Base-by-base conservation (phyloP, 1,140 invertebrate genomes). In the Samia ricini region DNA sequence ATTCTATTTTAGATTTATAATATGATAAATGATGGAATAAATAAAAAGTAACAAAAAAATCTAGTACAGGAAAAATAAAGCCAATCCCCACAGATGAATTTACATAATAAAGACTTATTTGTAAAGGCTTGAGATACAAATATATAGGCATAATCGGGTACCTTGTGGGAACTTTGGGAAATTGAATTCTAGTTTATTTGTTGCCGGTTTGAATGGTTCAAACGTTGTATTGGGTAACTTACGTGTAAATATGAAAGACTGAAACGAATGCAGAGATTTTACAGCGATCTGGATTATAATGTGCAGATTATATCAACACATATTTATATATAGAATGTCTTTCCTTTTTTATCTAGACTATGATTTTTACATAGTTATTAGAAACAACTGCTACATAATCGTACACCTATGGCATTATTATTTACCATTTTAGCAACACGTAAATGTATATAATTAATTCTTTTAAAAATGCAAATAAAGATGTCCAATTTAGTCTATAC, bases 81-180 rank as follows among this genome's bases (percentile, higher is more conserved):
- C 57, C 60, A 68, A 76, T 71, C 68, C 76, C 68, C n/a, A 59
- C 67, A 75, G 74, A 75, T 73, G 69, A 72, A 79, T 79, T 73
- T 79, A 56, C 74, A 77, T 79, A 75, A 79, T 79, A 77, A 77
- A 79, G 61, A 68, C 63, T 68, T 65, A 66, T 69, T 73, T 64
- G 65, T 64, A 54, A 69, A 74, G 69, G 70, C 71, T 77, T 72
- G 51, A 64, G 68, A 71, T 68, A 80, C 76, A 78, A 77, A 80
- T 80, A 73, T 74, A 63, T 67, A 58, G 61, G 75, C 67, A 76
- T 80, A 78, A 77, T 74, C 68, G 65, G 74, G 60, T 64, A 71
- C 64, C 76, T 76, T 76, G 68, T 64, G 66, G 61, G 58, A 64
- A 68, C 62, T 60, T 29, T 48, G 56, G 49, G 56, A 69, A 71